Evolutionary conservation across 2,113 vertebrate species (phyloP), one percentile per base, ranked within the genome.

Genomic region (Stomatorhinus ivindoensis): DNA sequence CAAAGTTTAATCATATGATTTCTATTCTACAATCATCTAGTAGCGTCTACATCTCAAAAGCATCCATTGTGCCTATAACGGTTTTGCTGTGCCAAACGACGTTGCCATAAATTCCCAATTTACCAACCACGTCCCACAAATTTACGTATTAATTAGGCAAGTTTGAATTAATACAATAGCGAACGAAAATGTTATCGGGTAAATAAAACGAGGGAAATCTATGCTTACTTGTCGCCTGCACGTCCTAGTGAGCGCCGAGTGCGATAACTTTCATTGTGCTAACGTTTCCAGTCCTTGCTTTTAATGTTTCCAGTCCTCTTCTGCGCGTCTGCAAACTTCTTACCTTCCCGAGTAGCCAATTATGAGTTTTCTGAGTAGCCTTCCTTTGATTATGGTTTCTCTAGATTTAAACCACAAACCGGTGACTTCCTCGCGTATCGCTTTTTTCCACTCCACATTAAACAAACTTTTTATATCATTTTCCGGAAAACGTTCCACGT

Each of bases 381-480:
- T 61, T 55, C 53, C 19, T 55, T 24, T 55, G 19, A 24, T 73
- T 88, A 11, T 44, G 47, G 46, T 31, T 88, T 88, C 61, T 19
- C 44, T 88, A n/a, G 44, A 80, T 88, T 80, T 51, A 88, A 88
- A 88, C 87, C 11, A 9, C 61, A n/a, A 73, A 35, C 61, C 31
- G 55, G 51, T 46, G 44, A 88, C 87, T 88, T 88, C 87, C 88
- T 88, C 27, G 88, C 61, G 31, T 27, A 39, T 76, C 51, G 46
- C 46, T 50, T 88, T 88, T 87, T 88, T 80, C 88, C 50, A 80
- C 61, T 35, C 27, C 17, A 76, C 87, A 87, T 61, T 44, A 65
- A 61, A 50, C 88, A 76, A 76, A 88, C 69, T 88, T 88, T 73
- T 88, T 88, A 27, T 80, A 31, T 50, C 24, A 46, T 48, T 88